These are phyloP conservation scores for Drosophila murphyi DNA, from an alignment of 1,140 invertebrate species.

Conservation along the genomic window DNA sequence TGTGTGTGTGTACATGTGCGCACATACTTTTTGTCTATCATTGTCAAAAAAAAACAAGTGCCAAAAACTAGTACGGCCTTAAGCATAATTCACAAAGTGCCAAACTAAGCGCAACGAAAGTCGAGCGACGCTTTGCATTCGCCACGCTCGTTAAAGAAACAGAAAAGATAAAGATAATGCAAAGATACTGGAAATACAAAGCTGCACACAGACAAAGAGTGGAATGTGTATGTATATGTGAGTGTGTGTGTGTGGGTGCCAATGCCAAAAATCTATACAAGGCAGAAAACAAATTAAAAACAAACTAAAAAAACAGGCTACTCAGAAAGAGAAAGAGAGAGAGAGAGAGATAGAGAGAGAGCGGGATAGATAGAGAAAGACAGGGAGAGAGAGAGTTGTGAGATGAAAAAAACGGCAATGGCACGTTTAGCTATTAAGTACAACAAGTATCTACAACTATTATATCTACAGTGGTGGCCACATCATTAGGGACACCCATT, in stretches of 20 bases:
- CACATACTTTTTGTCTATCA: neutral
- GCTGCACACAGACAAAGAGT: neutral
- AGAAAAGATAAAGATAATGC: conserved; percentile 21
- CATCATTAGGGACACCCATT: neutral
- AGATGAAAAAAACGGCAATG: conserved; percentile 24
- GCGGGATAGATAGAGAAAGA: neutral
- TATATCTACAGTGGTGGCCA: conserved; percentile 14
- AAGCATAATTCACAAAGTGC: conserved; percentile 12
- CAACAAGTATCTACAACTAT: conserved; percentile 53
- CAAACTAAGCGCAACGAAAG: conserved; percentile 59
- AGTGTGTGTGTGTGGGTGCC: conserved; percentile 37
- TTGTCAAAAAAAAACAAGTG: conserved; percentile 19
- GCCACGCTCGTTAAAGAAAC: conserved; percentile 45
- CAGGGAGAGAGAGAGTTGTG: conserved; percentile 2
- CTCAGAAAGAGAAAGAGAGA: neutral
- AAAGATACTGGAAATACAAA: conserved; percentile 27
- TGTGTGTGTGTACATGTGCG: too few species aligned
- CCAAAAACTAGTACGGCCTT: conserved; percentile 44
- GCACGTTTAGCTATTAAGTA: conserved; percentile 58
- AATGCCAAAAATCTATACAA: conserved; percentile 55
- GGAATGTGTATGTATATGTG: neutral
- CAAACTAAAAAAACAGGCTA: conserved; percentile 19
- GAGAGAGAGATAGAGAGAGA: conserved; percentile 3
- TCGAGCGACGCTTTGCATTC: conserved; percentile 60
- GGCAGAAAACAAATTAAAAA: conserved; percentile 52